Conservation (phyloP, 2,888 invertebrate species). For the Leucozona laternaria region DNA sequence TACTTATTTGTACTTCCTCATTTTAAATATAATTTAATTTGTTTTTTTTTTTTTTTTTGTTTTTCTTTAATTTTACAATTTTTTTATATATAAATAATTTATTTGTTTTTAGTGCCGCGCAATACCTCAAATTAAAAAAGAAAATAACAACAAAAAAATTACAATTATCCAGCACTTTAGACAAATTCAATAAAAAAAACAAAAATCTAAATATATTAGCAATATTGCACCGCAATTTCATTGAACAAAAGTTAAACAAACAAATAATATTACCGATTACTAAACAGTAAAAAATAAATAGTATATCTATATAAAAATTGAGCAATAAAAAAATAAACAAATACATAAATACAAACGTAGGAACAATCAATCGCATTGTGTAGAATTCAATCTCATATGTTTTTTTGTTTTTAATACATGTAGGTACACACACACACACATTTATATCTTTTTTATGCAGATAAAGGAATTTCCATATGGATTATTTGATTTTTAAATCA, state of each 20-base stretch:
- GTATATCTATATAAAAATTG: constrained; percentile 47
- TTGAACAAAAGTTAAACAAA: constrained; percentile 1
- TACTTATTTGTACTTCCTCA: neutral
- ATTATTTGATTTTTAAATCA: neutral
- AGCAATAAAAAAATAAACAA: constrained; percentile 10
- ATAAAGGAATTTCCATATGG: constrained; percentile 9
- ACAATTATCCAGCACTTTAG: constrained; percentile 42
- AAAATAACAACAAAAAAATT: constrained; percentile 20
- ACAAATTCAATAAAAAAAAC: constrained; percentile 39
- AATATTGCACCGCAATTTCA: constrained; percentile 42
- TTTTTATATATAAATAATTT: constrained; percentile 3
- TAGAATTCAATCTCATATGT: constrained; percentile 45
- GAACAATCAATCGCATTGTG: constrained; percentile 75
- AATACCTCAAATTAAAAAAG: constrained; percentile 71
- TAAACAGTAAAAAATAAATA: constrained; percentile 47
- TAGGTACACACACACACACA: neutral
- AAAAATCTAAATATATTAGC: constrained; percentile 12
- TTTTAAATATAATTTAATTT: neutral
- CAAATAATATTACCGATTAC: constrained; percentile 15
- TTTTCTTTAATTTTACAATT: neutral
- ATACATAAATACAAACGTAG: constrained; percentile 57
- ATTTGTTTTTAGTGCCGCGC: constrained; percentile 58
- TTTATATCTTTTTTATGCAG: neutral
- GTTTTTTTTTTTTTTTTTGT: neutral
- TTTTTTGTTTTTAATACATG: neutral